Percentiles rank a stretch among this genome's conserved stretches.
Conservation (phyloP, 30 jellyfish, hydroid and myxozoan species). For the Phacellophora camtschatica region DNA sequence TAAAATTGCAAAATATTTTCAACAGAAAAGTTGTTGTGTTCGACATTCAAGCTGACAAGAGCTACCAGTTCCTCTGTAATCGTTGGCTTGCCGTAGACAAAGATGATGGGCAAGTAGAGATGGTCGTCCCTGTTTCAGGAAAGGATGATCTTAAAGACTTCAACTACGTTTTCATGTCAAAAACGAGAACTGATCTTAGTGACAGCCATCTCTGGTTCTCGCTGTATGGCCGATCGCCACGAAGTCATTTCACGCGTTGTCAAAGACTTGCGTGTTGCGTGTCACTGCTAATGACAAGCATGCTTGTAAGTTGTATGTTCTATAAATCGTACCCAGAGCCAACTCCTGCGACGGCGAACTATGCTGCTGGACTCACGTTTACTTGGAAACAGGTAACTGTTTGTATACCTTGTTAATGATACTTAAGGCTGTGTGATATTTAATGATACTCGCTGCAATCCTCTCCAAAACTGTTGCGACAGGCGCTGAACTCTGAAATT, state of each 20-base stretch:
- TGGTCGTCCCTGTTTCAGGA: constrained; percentile 88
- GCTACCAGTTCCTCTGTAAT: constrained; percentile 69
- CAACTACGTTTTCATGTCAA: constrained; percentile 83
- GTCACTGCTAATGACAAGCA: constrained; percentile 85
- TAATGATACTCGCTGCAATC: too few relatives aligned
- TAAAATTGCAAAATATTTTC: background rate
- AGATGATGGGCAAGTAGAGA: constrained; percentile 84
- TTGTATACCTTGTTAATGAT: too few relatives aligned
- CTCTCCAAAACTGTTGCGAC: too few relatives aligned
- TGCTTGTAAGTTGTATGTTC: constrained; percentile 94
- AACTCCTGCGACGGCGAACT: constrained; percentile 85
- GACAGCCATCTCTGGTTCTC: constrained; percentile 98
- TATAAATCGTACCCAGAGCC: constrained; percentile 68
- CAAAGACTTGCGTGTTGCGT: constrained; percentile 91
- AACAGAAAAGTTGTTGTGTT: constrained; percentile 82
- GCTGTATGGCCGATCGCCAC: constrained; percentile 96
- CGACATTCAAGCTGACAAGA: constrained; percentile 86
- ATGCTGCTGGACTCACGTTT: constrained; percentile 74
- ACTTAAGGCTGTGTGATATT: too few relatives aligned
- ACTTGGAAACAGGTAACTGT: constrained; percentile 88
- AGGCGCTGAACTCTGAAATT: too few relatives aligned
- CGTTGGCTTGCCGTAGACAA: constrained; percentile 98
- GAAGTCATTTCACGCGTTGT: constrained; percentile 89
- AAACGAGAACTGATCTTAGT: constrained; percentile 79
- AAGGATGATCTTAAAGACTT: constrained; percentile 85